A percentile compares a stretch with the other conserved stretches of the same genome.
phyloP scores from a whole-genome alignment of 2,797 vertebrate species.

The Anniella stebbinsi region DNA sequence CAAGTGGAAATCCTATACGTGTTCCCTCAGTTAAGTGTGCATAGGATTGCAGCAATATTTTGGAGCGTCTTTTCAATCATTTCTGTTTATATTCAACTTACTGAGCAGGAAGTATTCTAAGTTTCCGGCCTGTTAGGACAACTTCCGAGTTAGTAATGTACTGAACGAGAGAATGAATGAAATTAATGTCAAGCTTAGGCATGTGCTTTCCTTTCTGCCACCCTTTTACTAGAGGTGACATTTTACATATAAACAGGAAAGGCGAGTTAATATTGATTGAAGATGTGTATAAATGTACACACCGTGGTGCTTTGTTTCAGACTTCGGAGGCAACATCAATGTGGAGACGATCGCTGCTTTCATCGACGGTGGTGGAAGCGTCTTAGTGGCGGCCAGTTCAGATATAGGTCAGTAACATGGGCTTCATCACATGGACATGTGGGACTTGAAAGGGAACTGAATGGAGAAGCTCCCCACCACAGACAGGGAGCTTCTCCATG shows the following conservation, averaged over 20 bases:
- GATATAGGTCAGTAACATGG: conserved; percentile 88
- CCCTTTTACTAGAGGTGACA: background rate
- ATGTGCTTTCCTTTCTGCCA: background rate
- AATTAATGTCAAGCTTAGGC: background rate
- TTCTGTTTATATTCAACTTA: background rate
- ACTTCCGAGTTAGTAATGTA: no score
- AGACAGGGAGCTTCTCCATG: background rate
- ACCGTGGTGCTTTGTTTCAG: conserved; percentile 74
- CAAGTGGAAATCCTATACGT: background rate
- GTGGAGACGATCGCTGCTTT: conserved; percentile 96
- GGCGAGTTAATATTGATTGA: background rate
- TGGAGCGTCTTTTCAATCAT: no score
- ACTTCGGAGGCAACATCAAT: conserved; percentile 97
- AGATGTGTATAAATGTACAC: background rate
- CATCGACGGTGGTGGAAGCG: conserved; percentile 95
- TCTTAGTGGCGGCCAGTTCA: conserved; percentile 93
- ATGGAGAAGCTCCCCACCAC: no score
- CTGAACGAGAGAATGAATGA: no score
- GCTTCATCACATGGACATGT: rapidly evolving
- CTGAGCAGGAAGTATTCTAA: background rate
- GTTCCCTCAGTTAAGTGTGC: background rate
- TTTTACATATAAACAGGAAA: background rate
- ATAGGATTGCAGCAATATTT: background rate
- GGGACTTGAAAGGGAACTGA: background rate
- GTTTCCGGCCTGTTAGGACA: no score